Percentiles rank a stretch among this genome's conserved stretches.
Conservation (phyloP, 2,888 invertebrate species). For the Pogonocherus hispidulus region DNA sequence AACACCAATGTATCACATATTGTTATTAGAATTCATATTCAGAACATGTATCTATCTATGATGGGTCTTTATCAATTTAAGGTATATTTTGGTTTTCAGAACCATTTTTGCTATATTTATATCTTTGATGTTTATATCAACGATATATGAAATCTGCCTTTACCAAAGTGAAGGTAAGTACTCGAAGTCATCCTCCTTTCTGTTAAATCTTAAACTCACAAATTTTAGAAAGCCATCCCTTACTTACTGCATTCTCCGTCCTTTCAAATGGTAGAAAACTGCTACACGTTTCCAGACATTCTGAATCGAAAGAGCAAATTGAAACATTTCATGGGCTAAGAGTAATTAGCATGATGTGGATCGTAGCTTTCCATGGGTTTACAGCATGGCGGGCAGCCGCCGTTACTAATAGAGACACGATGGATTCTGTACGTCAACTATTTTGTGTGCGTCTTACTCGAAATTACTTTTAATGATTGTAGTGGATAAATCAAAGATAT, state of each 20-base stretch:
- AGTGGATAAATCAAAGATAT: background rate
- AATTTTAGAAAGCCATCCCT: slow-evolving; percentile 48
- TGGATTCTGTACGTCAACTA: background rate
- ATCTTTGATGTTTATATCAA: slow-evolving; percentile 43
- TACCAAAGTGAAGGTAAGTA: slow-evolving; percentile 45
- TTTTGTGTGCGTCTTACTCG: background rate
- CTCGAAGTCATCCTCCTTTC: background rate
- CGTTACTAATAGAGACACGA: slow-evolving; percentile 24
- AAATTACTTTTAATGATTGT: background rate
- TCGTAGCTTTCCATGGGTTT: slow-evolving; percentile 58
- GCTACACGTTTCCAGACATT: slow-evolving; percentile 48
- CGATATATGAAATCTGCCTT: slow-evolving; percentile 50
- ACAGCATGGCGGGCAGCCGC: slow-evolving; percentile 36
- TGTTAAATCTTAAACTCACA: background rate
- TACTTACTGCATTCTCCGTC: slow-evolving; percentile 55
- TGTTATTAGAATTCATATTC: too few species aligned
- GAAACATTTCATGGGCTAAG: slow-evolving; percentile 58
- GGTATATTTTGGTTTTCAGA: slow-evolving; percentile 42
- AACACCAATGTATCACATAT: too few species aligned
- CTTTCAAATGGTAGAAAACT: slow-evolving; percentile 56
- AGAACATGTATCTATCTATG: too few species aligned
- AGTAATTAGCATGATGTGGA: slow-evolving; percentile 61
- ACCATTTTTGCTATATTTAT: slow-evolving; percentile 39
- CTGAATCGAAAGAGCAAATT: slow-evolving; percentile 54
- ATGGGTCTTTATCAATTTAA: too few species aligned